Evolutionary conservation across 1,140 invertebrate genomes (phyloP), one percentile per base, ranked within the genome.

Genomic region (Drosophila sp.): DNA sequence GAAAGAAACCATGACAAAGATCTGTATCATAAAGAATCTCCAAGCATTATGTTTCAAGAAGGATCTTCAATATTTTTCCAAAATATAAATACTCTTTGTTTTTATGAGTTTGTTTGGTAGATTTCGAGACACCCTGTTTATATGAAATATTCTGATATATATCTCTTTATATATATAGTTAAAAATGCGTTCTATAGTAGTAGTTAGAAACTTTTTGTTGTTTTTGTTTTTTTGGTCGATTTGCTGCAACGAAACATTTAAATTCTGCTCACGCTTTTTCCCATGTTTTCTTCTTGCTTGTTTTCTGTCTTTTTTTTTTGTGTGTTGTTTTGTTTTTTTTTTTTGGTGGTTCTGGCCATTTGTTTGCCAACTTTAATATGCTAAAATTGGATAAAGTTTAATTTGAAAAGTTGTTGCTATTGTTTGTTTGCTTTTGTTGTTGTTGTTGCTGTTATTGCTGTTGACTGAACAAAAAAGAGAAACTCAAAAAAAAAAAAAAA

Each of bases 331-430:
- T 23, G 11, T 23, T 60, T 41, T 47, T 57, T 64, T 41, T 60
- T 56, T 25, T n/a, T 54, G 30, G 27, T 47, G 29, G 41, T 61
- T 47, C 73, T 44, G 30, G 73, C 54, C 61, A 60, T 66, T 76
- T 71, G 68, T 77, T 77, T 71, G 63, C 54, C 72, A 86, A 86
- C 84, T 87, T 87, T 84, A 87, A 89, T 84, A 80, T 89, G 63
- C 84, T 74, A 70, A 89, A 87, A 84, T 87, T 74, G 84, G 72
- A 84, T 80, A 87, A 87, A 87, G 84, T 87, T 87, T 87, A 87
- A 87, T 87, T 84, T 87, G 84, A 87, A 87, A 87, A 87, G 84
- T 87, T 87, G 73, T 89, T 89, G 72, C 84, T 89, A 80, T 87
- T 87, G 84, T 86, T 87, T 72, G 79, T 40, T 55, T 70, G 60